Percentiles rank a stretch among this genome's conserved stretches.
Conservation (phyloP, 2,888 invertebrate species). For the Eupithecia tripunctaria region DNA sequence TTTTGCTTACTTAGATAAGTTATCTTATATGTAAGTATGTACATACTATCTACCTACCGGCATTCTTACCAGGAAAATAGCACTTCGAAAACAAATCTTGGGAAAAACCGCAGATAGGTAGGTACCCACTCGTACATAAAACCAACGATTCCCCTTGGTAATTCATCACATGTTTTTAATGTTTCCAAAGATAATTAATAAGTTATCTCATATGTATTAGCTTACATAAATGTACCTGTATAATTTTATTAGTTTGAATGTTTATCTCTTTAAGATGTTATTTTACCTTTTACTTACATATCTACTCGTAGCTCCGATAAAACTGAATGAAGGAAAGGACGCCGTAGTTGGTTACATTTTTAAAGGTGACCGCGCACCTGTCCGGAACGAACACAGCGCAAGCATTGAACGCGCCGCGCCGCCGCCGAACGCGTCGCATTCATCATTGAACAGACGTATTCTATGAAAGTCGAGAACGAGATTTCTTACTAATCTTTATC, state of each 20-base stretch:
- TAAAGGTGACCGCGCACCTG: too few species aligned
- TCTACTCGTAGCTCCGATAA: background rate
- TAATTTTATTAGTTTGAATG: background rate
- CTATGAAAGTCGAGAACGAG: too few species aligned
- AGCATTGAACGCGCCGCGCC: too few species aligned
- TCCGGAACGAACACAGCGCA: too few species aligned
- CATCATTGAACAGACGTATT: too few species aligned
- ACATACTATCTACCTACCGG: background rate
- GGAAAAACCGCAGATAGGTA: slow-evolving; percentile 1
- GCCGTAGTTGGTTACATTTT: too few species aligned
- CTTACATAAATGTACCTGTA: background rate
- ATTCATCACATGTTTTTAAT: background rate
- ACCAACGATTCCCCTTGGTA: background rate
- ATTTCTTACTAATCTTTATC: too few species aligned
- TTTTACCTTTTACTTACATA: too few species aligned
- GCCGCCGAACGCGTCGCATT: too few species aligned
- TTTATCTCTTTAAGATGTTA: background rate
- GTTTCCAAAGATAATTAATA: slow-evolving; percentile 6
- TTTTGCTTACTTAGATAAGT: slow-evolving; percentile 2
- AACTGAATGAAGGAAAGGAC: too few species aligned
- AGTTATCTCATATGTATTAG: too few species aligned
- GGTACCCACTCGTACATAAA: too few species aligned
- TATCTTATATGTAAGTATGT: background rate
- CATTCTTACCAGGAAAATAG: slow-evolving; percentile 6
- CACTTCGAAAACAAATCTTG: background rate